phyloP scores from a whole-genome alignment of 2,888 invertebrate species.

The Trissoscelio sp. region DNA sequence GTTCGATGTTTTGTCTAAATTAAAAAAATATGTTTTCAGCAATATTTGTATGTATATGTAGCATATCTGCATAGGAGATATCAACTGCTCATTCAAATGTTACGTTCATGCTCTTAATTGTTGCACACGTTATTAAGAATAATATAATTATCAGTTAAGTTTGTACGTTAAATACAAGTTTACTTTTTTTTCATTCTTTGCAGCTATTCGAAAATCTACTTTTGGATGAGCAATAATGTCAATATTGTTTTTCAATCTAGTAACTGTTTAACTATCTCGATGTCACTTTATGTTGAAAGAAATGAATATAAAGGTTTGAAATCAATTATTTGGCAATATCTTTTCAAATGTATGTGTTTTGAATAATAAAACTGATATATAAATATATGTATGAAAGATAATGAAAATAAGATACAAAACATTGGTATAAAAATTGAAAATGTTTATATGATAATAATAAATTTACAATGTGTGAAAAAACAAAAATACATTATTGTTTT shows the following conservation, averaged over 20 bases:
- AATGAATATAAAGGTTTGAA: background rate
- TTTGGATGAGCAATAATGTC: conserved; percentile 37
- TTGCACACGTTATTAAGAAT: conserved; percentile 26
- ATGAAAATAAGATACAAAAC: no score
- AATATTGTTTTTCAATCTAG: conserved; percentile 37
- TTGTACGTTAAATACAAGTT: conserved; percentile 56
- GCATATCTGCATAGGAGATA: conserved; percentile 32
- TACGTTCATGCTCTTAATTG: conserved; percentile 19
- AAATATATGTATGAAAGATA: no score
- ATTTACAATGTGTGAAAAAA: background rate
- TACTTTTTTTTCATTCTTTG: conserved; percentile 10
- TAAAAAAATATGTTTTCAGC: conserved; percentile 63
- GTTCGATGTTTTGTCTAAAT: conserved; percentile 56
- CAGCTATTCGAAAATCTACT: background rate
- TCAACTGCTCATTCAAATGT: conserved; percentile 38
- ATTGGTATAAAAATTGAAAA: no score
- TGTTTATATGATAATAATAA: no score
- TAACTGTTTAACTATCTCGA: background rate
- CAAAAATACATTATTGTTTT: background rate
- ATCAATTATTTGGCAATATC: no score
- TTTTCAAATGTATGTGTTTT: no score
- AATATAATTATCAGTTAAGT: conserved; percentile 49
- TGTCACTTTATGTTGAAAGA: background rate
- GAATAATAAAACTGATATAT: no score
- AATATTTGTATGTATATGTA: conserved; percentile 51